These are phyloP conservation scores for Seriola dumerili DNA, from an alignment of 2,113 vertebrate species.

Conservation along the genomic window DNA sequence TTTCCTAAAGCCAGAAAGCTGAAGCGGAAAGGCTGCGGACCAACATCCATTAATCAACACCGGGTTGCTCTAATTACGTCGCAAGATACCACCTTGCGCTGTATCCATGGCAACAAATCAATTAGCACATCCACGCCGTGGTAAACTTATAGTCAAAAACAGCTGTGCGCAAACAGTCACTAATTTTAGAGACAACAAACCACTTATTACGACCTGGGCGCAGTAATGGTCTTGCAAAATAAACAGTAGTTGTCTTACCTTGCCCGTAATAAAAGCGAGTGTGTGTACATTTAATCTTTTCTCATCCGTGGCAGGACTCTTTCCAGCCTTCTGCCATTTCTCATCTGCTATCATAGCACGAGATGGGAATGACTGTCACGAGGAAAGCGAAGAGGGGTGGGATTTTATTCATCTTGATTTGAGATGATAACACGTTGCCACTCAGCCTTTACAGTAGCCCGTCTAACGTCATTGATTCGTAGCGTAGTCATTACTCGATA, in stretches of 20 bases:
- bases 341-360: slow-evolving; percentile 16
- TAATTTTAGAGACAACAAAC: neutral
- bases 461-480: neutral
- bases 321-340: neutral
- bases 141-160: neutral
- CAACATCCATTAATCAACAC: slow-evolving; percentile 39
- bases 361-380: slow-evolving; percentile 67
- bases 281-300: neutral
- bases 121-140: neutral
- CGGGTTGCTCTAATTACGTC: slow-evolving; percentile 11
- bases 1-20: slow-evolving; percentile 39
- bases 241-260: neutral
- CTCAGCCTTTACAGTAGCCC: too few relatives aligned
- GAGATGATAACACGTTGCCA: neutral
- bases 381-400: slow-evolving; percentile 36
- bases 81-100: slow-evolving; percentile 17
- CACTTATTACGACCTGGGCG: neutral
- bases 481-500: neutral
- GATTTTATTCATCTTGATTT: slow-evolving; percentile 28
- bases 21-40: slow-evolving; percentile 4
- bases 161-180: neutral
- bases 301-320: neutral
- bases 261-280: neutral
- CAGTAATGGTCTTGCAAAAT: neutral
- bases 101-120: slow-evolving; percentile 49